phyloP scores from a whole-genome alignment of 2,113 vertebrate genomes.

The Hippocampus guttulatus region DNA sequence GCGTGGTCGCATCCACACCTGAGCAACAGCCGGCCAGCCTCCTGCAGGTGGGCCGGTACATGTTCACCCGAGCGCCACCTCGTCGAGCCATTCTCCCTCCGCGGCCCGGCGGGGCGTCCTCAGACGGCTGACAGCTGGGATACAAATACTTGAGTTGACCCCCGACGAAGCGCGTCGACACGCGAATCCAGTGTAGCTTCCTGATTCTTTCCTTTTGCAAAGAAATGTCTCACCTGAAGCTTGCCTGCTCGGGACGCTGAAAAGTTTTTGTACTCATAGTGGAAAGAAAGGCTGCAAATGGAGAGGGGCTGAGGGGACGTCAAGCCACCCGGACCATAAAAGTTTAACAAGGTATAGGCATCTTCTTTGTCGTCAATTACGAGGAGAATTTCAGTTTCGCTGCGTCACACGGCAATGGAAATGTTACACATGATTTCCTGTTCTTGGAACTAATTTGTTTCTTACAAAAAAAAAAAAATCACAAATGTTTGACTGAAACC shows the following conservation, averaged over 20 bases:
- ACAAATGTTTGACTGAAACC: no score
- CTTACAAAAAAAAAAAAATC: not conserved
- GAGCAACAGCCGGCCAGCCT: conserved; percentile 12
- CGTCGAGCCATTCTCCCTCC: conserved; percentile 1
- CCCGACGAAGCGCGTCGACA: not conserved
- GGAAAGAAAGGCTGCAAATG: conserved; percentile 51
- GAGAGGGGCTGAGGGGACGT: conserved; percentile 50
- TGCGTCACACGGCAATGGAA: not conserved
- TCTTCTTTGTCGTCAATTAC: not conserved
- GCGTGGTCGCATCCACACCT: conserved; percentile 35
- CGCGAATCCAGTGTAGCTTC: conserved; percentile 17
- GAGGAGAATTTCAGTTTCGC: no score
- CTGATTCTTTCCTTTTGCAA: conserved; percentile 34
- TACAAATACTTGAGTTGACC: not conserved
- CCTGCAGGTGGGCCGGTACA: conserved; percentile 57
- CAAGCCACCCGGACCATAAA: conserved; percentile 25
- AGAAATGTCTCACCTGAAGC: conserved; percentile 71
- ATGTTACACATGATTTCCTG: not conserved
- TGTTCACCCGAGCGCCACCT: conserved; percentile 5
- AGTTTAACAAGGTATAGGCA: conserved; percentile 53
- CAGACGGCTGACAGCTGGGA: conserved; percentile 1
- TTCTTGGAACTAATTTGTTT: not conserved
- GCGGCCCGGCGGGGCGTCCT: conserved; percentile 6
- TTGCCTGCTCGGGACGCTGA: conserved; percentile 39
- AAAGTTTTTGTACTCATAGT: conserved; percentile 48